Conservation (phyloP, 1,140 invertebrate species). For the Megalopta genalis region DNA sequence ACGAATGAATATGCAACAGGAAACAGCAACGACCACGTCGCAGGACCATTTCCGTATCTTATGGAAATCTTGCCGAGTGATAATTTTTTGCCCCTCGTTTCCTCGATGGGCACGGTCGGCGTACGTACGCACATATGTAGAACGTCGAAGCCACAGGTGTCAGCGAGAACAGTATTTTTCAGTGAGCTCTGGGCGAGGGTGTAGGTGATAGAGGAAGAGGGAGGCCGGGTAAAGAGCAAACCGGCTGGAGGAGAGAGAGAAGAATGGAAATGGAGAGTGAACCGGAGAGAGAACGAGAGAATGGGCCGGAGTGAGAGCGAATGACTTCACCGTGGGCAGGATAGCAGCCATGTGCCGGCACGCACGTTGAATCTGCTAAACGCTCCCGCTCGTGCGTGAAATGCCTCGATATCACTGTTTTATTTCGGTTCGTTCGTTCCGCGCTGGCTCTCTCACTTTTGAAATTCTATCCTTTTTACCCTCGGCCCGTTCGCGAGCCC, state of each 20-base stretch:
- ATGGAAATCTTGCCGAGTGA: conserved; percentile 54
- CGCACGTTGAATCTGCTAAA: conserved; percentile 79
- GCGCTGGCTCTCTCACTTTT: conserved; percentile 60
- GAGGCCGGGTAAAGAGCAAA: conserved; percentile 38
- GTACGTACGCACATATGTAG: conserved; percentile 74
- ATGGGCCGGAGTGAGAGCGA: conserved; percentile 35
- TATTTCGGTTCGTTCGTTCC: conserved; percentile 75
- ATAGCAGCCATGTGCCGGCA: conserved; percentile 59
- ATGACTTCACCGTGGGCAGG: conserved; percentile 49
- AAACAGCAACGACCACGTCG: neutral
- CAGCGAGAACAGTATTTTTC: conserved; percentile 80
- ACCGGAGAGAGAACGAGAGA: conserved; percentile 11
- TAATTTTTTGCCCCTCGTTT: conserved; percentile 57
- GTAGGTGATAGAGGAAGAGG: conserved; percentile 50
- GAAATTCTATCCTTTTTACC: conserved; percentile 68
- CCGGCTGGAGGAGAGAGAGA: conserved; percentile 22
- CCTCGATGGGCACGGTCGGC: conserved; percentile 49
- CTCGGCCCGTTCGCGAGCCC: conserved; percentile 46
- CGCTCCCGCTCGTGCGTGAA: conserved; percentile 80
- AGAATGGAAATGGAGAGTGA: too few relatives aligned
- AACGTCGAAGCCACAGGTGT: conserved; percentile 80
- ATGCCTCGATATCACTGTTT: conserved; percentile 81
- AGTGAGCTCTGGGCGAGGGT: conserved; percentile 63
- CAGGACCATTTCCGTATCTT: conserved; percentile 9
- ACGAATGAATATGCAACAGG: too few relatives aligned